Conservation (phyloP, 2,888 invertebrate genomes). For the Argyresthia goedartella region DNA sequence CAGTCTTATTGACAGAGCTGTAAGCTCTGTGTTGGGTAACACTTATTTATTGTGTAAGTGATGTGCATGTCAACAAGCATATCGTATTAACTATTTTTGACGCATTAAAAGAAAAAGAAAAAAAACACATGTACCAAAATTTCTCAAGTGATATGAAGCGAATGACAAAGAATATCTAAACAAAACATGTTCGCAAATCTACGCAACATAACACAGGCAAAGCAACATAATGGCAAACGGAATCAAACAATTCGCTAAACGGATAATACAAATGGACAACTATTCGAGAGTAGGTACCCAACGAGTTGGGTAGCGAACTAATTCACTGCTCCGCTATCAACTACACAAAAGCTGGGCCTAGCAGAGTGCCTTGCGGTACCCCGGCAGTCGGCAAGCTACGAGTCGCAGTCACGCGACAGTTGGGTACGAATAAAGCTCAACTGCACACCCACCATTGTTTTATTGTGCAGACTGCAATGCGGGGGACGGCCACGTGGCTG, state of each 20-base stretch:
- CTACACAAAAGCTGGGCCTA: slow-evolving; percentile 38
- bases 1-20: no score
- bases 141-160: no score
- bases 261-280: slow-evolving; percentile 1
- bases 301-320: slow-evolving; percentile 25
- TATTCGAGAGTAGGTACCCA: slow-evolving; percentile 13
- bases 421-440: slow-evolving; percentile 55
- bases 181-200: background rate
- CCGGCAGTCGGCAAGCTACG: slow-evolving; percentile 28
- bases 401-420: slow-evolving; percentile 57
- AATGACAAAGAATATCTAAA: no score
- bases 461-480: slow-evolving; percentile 69
- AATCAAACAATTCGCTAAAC: slow-evolving; percentile 1
- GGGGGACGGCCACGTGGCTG: slow-evolving; percentile 67
- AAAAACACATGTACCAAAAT: no score
- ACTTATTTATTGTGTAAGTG: no score
- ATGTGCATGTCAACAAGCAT: no score
- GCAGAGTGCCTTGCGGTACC: slow-evolving; percentile 41
- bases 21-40: no score
- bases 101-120: no score
- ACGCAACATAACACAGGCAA: background rate
- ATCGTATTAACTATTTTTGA: no score
- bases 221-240: background rate
- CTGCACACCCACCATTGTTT: slow-evolving; percentile 58
- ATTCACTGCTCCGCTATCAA: slow-evolving; percentile 21